Conservation (phyloP, 2,888 invertebrate genomes). For the Rhaphigaster nebulosa region DNA sequence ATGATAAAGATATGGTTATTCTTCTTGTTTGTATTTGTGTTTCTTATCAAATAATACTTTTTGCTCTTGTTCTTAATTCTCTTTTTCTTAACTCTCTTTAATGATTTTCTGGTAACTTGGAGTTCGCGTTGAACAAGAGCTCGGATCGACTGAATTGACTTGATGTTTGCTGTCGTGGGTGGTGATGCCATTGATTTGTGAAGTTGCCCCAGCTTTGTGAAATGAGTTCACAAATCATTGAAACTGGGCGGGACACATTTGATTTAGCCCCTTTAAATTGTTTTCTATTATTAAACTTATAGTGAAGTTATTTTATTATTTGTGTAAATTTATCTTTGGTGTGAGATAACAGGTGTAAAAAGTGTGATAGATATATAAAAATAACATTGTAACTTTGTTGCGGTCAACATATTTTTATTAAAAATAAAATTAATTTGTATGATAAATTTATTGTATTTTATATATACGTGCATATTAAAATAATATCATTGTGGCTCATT, state of each 20-base stretch:
- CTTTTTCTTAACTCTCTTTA: not conserved
- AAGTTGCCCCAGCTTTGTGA: not conserved
- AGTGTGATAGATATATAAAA: too few species aligned
- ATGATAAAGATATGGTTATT: too few species aligned
- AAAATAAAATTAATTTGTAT: too few species aligned
- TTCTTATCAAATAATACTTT: too few species aligned
- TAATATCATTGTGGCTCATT: too few species aligned
- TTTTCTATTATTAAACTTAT: not conserved
- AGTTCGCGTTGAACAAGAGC: not conserved
- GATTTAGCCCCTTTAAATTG: not conserved
- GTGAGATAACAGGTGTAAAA: not conserved
- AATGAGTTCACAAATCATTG: slow-evolving; percentile 2
- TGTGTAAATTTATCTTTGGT: not conserved
- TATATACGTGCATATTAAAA: too few species aligned
- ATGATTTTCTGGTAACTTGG: not conserved
- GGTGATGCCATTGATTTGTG: slow-evolving; percentile 2
- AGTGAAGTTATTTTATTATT: not conserved
- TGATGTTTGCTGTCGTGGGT: not conserved
- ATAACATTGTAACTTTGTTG: too few species aligned
- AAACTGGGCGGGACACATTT: not conserved
- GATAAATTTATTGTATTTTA: too few species aligned
- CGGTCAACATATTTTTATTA: too few species aligned
- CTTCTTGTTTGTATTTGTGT: too few species aligned
- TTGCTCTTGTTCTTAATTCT: too few species aligned
- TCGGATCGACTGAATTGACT: not conserved